Evolutionary conservation across 2,113 vertebrate species (phyloP), one percentile per base, ranked within the genome.

Genomic region (Lanius collurio): DNA sequence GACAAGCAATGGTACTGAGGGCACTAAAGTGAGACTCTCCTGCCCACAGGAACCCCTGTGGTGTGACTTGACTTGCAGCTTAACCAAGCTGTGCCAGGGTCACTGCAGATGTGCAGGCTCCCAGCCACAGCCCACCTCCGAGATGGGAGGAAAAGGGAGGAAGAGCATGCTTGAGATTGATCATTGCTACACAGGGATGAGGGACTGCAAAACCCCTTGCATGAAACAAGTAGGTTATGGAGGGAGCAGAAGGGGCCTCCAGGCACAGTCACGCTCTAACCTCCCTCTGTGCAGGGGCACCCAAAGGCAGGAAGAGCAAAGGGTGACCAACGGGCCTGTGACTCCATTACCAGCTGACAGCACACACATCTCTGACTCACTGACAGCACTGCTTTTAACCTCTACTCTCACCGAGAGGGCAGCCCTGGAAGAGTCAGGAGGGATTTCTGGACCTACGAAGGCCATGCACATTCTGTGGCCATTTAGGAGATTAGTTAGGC

Each of bases 1-100:
- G 35, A 83, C 0, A 0, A 4, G 2, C n/a, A 27, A 5, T 0
- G 1, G 27, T 5, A 21, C 13, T 42, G 30, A 79, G 31, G 6
- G 13, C 44, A 21, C 11, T 5, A 6, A 12, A 41, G 24, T 0
- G 2, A 24, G 19, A 35, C 62, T 22, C 19, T 31, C 16, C 22
- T 16, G 33, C 23, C n/a, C 63, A 9, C 0, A 0, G 39, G 63
- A 87, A 46, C 4, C 23, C 35, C 26, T 4, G 2, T 39, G 39
- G 37, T 21, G 33, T 0, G 24, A 78, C 60, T 53, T 0, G 24
- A 78, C 60, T 53, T 31, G 57, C 62, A 69, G 30, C 55, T 70
- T 53, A 52, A 30, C 42, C 4, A 2, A 62, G 11, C 47, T 46
- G 24, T 35, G 52, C 31, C 37, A 52, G 46, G 57, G 21, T 0